Evolutionary conservation across 2,113 vertebrate genomes (phyloP).

Genomic region (Noctilio leporinus): DNA sequence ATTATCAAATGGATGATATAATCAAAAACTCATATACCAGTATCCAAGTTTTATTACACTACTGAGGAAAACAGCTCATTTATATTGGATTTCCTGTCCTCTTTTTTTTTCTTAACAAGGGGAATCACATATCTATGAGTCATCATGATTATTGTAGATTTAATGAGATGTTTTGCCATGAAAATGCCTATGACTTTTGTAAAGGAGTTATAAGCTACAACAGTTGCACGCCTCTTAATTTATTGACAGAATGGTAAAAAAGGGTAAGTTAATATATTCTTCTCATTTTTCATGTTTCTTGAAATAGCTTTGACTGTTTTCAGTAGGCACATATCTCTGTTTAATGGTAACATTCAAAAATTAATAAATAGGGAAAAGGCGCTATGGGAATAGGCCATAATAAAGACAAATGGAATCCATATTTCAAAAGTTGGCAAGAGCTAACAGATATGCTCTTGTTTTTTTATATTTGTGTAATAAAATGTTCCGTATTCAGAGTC

Average conservation of each 20-base stretch:
- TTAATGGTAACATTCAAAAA: slow-evolving; percentile 66
- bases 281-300: slow-evolving; percentile 52
- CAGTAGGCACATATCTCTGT: slow-evolving; percentile 66
- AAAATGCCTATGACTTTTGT: slow-evolving; percentile 5
- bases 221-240: slow-evolving; percentile 40
- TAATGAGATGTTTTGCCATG: slow-evolving; percentile 38
- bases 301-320: slow-evolving; percentile 46
- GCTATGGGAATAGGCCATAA: slow-evolving; percentile 60
- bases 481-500: slow-evolving; percentile 49
- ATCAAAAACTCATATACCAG: slow-evolving; percentile 70
- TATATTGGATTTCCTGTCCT: slow-evolving; percentile 72
- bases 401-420: slow-evolving; percentile 75
- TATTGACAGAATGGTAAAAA: slow-evolving; percentile 44
- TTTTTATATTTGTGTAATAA: slow-evolving; percentile 70
- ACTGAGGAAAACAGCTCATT: slow-evolving; percentile 73
- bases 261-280: slow-evolving; percentile 46
- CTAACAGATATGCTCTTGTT: slow-evolving; percentile 61
- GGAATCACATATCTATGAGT: slow-evolving; percentile 69
- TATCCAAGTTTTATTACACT: slow-evolving; percentile 68
- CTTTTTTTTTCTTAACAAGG: slow-evolving; percentile 65
- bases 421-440: slow-evolving; percentile 74
- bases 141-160: slow-evolving; percentile 49
- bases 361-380: slow-evolving; percentile 63
- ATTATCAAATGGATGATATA: slow-evolving; percentile 70
- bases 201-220: not conserved